These are phyloP conservation scores for Lamprologus sp. DNA, from an alignment of 2,113 vertebrate species.

Conservation along the genomic window DNA sequence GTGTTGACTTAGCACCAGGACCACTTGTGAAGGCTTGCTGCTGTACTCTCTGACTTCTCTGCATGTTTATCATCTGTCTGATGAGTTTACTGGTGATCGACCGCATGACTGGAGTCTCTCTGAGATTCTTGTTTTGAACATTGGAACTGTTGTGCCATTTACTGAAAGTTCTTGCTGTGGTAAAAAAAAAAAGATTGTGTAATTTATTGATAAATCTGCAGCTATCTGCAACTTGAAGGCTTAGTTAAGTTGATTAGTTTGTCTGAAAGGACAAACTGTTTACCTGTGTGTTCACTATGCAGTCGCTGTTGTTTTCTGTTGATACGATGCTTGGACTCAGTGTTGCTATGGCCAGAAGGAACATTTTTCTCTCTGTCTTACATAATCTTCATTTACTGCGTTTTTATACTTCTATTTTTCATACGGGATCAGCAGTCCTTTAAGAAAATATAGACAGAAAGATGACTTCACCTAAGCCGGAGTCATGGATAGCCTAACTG, in stretches of 20 bases:
- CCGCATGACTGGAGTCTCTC: conserved; percentile 11
- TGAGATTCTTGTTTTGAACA: background rate
- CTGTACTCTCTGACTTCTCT: conserved; percentile 31
- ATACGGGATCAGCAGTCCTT: background rate
- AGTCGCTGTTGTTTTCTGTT: background rate
- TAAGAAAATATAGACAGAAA: background rate
- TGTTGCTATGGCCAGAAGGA: background rate
- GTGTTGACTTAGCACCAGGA: background rate
- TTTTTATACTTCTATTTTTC: background rate
- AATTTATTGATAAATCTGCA: background rate
- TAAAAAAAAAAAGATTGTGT: background rate
- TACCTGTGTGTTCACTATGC: background rate
- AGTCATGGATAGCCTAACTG: conserved; percentile 9
- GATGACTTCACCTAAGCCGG: background rate
- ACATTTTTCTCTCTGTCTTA: background rate
- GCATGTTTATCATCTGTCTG: conserved; percentile 20
- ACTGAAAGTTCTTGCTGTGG: background rate
- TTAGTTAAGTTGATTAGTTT: background rate
- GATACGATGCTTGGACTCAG: background rate
- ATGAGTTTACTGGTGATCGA: conserved; percentile 40
- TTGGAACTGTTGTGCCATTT: background rate
- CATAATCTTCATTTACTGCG: background rate
- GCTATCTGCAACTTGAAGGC: background rate
- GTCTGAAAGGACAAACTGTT: background rate
- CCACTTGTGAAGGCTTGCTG: conserved; percentile 40